These are phyloP conservation scores for Sinotaia quadrata DNA, from an alignment of 2,888 invertebrate species.

Conservation along the genomic window DNA sequence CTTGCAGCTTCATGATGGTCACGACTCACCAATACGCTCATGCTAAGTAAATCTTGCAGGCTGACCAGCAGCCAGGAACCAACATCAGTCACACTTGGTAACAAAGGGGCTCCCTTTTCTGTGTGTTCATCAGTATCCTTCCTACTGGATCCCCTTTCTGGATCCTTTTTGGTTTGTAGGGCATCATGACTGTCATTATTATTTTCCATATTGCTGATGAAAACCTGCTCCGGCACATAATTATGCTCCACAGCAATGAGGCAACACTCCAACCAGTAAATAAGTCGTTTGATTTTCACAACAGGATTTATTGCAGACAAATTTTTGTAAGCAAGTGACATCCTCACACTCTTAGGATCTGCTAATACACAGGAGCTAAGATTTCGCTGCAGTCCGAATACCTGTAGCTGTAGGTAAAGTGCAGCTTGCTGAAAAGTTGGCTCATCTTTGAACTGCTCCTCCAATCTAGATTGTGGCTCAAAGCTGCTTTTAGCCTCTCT, in stretches of 20 bases:
- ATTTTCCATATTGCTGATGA: too few relatives aligned
- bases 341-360: conserved; percentile 39
- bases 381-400: conserved; percentile 38
- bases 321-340: conserved; percentile 38
- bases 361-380: conserved; percentile 37
- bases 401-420: conserved; percentile 37
- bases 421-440: conserved; percentile 26
- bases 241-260: conserved; percentile 18
- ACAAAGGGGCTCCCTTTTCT: too few relatives aligned
- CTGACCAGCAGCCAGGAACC: conserved; percentile 26
- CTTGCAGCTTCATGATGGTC: conserved; percentile 47
- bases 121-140: conserved; percentile 16
- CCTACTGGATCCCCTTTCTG: too few relatives aligned
- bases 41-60: conserved; percentile 44
- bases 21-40: conserved; percentile 46
- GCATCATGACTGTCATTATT: too few relatives aligned
- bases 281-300: conserved; percentile 38
- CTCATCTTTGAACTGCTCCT: not conserved
- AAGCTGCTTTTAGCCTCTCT: not conserved
- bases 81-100: conserved; percentile 16
- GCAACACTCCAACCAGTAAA: conserved; percentile 38
- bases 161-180: too few relatives aligned
- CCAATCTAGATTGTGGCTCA: too few relatives aligned
- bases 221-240: too few relatives aligned
- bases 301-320: conserved; percentile 40